Evolutionary conservation across 2,888 invertebrate genomes (phyloP).

Genomic region (Papilio protenor): DNA sequence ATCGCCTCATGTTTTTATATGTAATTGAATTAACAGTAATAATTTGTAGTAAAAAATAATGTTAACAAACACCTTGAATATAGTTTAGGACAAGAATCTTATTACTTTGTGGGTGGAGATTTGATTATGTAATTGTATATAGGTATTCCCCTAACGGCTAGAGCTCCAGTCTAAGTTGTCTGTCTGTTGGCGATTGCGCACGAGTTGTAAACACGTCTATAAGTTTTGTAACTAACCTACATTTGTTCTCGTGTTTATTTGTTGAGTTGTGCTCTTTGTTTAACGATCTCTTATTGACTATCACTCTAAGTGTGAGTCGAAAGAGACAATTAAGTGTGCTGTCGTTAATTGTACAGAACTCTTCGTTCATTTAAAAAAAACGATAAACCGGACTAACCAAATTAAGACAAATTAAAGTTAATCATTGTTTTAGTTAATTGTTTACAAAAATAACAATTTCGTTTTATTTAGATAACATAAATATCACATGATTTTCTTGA

Average conservation of each 20-base stretch:
- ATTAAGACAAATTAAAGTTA: not conserved
- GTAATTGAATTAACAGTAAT: not conserved
- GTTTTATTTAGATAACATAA: not conserved
- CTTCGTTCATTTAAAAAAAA: not conserved
- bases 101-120: not conserved
- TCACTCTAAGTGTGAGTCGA: not conserved
- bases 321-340: not conserved
- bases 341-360: not conserved
- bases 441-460: too few species aligned
- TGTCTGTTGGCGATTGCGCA: not conserved
- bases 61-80: not conserved
- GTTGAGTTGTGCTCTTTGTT: not conserved
- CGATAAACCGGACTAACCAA: not conserved
- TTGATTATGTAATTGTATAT: not conserved
- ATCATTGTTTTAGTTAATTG: not conserved
- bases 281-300: conserved; percentile 1
- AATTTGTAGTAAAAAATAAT: not conserved
- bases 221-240: not conserved
- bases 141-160: too few species aligned
- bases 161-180: not conserved
- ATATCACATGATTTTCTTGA: not conserved
- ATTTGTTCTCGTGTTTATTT: not conserved
- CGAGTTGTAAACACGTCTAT: not conserved
- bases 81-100: not conserved
- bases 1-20: not conserved